Evolutionary conservation across 2,797 vertebrate genomes (phyloP).

Genomic region (Lates japonicus): DNA sequence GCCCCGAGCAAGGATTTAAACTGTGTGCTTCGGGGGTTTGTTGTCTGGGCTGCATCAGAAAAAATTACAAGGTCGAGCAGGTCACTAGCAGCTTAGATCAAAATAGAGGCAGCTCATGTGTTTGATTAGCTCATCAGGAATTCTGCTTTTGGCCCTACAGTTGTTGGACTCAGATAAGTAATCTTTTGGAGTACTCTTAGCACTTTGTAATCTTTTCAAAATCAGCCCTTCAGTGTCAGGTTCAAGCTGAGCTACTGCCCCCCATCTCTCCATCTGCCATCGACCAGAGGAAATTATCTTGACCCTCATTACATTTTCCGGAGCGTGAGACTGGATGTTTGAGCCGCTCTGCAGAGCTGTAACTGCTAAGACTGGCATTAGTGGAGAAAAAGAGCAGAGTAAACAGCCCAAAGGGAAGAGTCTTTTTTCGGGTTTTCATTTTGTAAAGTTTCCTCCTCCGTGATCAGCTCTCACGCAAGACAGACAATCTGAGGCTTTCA

Average conservation of each 20-base stretch:
- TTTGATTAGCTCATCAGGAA: conserved; percentile 45
- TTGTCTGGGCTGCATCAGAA: conserved; percentile 30
- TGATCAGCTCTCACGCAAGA: conserved; percentile 44
- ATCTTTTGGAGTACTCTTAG: conserved; percentile 38
- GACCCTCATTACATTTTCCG: conserved; percentile 30
- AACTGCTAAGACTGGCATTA: conserved; percentile 13
- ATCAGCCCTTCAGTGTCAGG: conserved; percentile 26
- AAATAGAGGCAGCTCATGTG: conserved; percentile 35
- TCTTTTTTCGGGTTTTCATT: conserved; percentile 39
- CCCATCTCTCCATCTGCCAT: conserved; percentile 28
- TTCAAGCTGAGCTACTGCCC: conserved; percentile 30
- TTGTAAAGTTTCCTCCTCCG: conserved; percentile 51
- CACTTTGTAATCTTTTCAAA: conserved; percentile 38
- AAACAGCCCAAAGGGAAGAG: conserved; percentile 41
- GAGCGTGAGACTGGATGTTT: conserved; percentile 41
- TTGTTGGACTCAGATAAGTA: conserved; percentile 17
- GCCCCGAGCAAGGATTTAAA: conserved; percentile 52
- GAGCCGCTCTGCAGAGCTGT: conserved; percentile 21
- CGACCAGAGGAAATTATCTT: conserved; percentile 48
- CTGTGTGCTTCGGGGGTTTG: conserved; percentile 24
- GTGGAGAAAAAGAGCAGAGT: conserved; percentile 3
- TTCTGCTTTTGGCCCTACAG: conserved; percentile 19
- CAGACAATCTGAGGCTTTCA: conserved; percentile 64
- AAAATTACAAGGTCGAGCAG: conserved; percentile 22
- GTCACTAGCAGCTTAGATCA: conserved; percentile 40